Base-by-base conservation (phyloP, 2,113 vertebrate species). In the Apodemus sylvaticus region DNA sequence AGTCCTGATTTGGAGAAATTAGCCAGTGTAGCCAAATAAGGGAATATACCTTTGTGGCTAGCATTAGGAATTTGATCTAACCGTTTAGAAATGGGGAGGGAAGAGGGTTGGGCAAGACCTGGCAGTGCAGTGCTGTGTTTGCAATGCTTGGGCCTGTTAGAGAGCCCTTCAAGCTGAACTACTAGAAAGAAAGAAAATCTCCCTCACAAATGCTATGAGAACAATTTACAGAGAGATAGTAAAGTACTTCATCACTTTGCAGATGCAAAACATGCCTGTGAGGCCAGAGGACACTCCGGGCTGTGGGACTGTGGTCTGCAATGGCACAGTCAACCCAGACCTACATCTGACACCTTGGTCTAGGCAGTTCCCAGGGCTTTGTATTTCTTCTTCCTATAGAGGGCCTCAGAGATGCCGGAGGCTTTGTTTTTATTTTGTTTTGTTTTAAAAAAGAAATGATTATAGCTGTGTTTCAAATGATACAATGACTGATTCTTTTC, bases 401-500 rank as follows among this genome's bases (percentile, higher is more conserved):
- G 20, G 11, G 3, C 82, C 79, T 91, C 94, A 39, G 0, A 81
- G 58, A n/a, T 8, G 22, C 26, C 60, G 31, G 4, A 14, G 14
- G 16, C 1, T 58, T n/a, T 81, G 36, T 11, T 31, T 81, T 81
- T 58, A 22, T n/a, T 79, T 79, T 81, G 36, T 81, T 58, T 58
- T n/a, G 9, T 58, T 77, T 77, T 88, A 53, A 90, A 26, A 48
- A 34, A 96, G 36, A 66, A 51, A 60, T 29, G 3, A 53, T n/a
- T 12, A 24, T 58, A 58, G 26, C 70, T 81, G 17, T 87, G 20
- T 85, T 90, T 71, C 42, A 13, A 89, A 53, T n/a, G 16, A 7
- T 86, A 62, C 55, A 7, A 71, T 53, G 97, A 29, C 53, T 94
- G 34, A 45, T 81, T 93, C 22, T 96, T 45, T 83, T 19, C 76